Base-by-base conservation (phyloP, 1,140 invertebrate species). In the Contarinia nasturtii region DNA sequence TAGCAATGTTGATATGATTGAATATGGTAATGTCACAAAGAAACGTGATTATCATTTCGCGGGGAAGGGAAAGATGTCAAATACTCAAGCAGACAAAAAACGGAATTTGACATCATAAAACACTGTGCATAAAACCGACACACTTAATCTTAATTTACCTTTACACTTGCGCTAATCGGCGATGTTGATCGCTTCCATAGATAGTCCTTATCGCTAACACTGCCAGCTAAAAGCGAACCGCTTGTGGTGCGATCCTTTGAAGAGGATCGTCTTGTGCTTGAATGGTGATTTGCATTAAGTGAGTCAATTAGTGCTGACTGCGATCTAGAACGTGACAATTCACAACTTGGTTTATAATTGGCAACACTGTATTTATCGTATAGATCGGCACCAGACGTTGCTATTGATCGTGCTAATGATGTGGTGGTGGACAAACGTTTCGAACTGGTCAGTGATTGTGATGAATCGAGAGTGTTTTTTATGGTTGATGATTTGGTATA, bases 261-360 rank as follows among this genome's bases (percentile, higher is more conserved):
- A 5, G 36, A 4, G 12, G 12, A n/a, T n/a, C 36, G 36, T 14
- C 36, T 17, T 38, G 36, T 7, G 12, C 14, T 38, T 38, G 36
- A n/a, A n/a, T 38, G 12, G 12, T n/a, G 17, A 14, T 38, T 17
- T 14, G 36, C 36, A n/a, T 38, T 14, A 7, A n/a, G 14, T 14
- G 21, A 12, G 33, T 10, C 11, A 43, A 22, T 18, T 27, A 33
- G 38, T 46, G 48, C 45, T 27, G 57, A 52, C 52, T 44, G 18
- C 55, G 61, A 64, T 58, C 61, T 63, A 54, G 61, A 64, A 62
- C 61, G 59, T 61, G 61, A 59, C 48, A 62, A 55, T 60, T 64
- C 61, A 60, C 54, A 55, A 52, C 61, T 62, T 53, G 61, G 58
- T 61, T 57, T 63, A 62, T 64, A 64, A 54, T 60, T 57, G 47